Evolutionary conservation across 1,140 invertebrate species (phyloP).

Genomic region (Ips typographus): DNA sequence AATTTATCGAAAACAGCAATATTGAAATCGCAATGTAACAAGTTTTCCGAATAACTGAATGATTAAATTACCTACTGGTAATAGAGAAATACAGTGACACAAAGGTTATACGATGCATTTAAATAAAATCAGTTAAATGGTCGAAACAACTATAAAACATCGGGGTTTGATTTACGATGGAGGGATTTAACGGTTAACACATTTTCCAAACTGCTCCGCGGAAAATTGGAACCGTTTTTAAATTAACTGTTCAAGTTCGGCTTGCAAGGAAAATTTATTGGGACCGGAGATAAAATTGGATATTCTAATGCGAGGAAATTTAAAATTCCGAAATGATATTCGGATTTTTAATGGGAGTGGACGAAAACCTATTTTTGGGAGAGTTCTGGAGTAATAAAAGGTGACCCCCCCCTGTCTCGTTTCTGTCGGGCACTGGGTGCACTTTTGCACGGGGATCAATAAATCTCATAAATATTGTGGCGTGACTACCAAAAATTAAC

Average conservation of each 20-base stretch:
- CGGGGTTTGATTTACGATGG: constrained; percentile 14
- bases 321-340: constrained; percentile 12
- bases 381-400: background rate
- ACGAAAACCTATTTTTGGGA: background rate
- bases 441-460: constrained; percentile 8
- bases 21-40: background rate
- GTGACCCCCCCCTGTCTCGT: too few species aligned
- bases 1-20: background rate
- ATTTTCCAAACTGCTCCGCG: constrained; percentile 25
- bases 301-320: constrained; percentile 19
- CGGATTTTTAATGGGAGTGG: constrained; percentile 10
- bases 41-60: too few species aligned
- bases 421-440: background rate
- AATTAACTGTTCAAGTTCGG: constrained; percentile 27
- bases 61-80: too few species aligned
- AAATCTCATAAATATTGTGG: constrained; percentile 6
- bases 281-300: constrained; percentile 19
- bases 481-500: constrained; percentile 24
- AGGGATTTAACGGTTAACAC: constrained; percentile 24
- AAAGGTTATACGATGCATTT: too few species aligned
- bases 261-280: constrained; percentile 28
- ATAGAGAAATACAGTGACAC: too few species aligned
- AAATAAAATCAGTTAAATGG: too few species aligned
- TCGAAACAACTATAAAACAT: constrained; percentile 10
- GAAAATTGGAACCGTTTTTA: constrained; percentile 31